Evolutionary conservation across 64 coral and sea anemone genomes (phyloP).

Genomic region (Montipora capricornis): DNA sequence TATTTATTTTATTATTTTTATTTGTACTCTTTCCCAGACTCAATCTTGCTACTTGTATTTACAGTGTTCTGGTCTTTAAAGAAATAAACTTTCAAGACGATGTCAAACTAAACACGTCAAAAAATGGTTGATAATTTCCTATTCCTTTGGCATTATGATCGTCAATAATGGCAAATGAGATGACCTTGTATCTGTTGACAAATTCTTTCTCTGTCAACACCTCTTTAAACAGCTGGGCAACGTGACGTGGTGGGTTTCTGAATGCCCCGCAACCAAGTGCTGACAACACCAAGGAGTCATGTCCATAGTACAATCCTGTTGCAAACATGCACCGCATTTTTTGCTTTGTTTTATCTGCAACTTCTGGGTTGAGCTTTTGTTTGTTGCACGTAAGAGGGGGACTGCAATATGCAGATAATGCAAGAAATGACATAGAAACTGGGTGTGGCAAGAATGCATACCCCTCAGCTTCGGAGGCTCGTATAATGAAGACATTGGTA

Average conservation of each 20-base stretch:
- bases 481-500: slow-evolving; percentile 84
- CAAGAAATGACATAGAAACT: slow-evolving; percentile 80
- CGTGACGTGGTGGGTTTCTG: slow-evolving; percentile 83
- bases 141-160: slow-evolving; percentile 81
- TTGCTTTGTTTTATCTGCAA: slow-evolving; percentile 81
- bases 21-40: too few relatives aligned
- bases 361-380: slow-evolving; percentile 42
- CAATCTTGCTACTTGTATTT: too few relatives aligned
- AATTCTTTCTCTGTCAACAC: slow-evolving; percentile 72
- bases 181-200: slow-evolving; percentile 71
- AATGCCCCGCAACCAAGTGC: slow-evolving; percentile 95
- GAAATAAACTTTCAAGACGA: neutral
- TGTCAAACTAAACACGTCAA: slow-evolving; percentile 54
- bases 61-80: neutral
- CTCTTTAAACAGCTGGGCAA: slow-evolving; percentile 85
- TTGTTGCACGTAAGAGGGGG: slow-evolving; percentile 65
- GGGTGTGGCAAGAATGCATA: slow-evolving; percentile 82
- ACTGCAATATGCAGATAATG: slow-evolving; percentile 71
- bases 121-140: slow-evolving; percentile 80
- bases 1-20: too few relatives aligned
- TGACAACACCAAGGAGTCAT: slow-evolving; percentile 87
- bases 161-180: slow-evolving; percentile 91
- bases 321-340: slow-evolving; percentile 80
- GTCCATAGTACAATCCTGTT: slow-evolving; percentile 60
- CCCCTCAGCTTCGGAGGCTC: slow-evolving; percentile 81